Evolutionary conservation across 2,888 invertebrate genomes (phyloP), one percentile per base, ranked within the genome.

Genomic region (Crocallis elinguaria): DNA sequence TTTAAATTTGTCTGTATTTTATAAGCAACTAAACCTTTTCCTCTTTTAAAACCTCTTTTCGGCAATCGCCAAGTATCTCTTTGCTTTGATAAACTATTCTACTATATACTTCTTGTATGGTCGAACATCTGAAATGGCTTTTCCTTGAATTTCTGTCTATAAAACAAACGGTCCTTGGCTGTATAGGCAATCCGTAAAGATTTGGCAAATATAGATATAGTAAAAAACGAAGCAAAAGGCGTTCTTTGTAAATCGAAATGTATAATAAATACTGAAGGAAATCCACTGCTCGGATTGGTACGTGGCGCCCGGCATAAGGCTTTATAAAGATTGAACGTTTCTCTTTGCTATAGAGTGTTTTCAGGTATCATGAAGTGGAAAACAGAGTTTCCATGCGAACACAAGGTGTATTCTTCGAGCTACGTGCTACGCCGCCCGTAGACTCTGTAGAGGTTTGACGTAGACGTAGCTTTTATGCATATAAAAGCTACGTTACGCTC

Each of bases 351-450:
- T 43, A 25, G 30, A 62, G 54, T 43, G 56, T 51, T 57, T 58
- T 66, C 59, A 52, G 30, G 57, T 61, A 60, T 42, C 46, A 49
- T 62, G 57, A 66, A 69, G 61, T 67, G 57, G 61, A 66, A 67
- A 66, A 67, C 58, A 43, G 63, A 60, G 69, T 57, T 57, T 62
- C 51, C 43, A 64, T 57, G 51, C 51, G 43, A 57, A 62, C 25
- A 36, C 30, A 65, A 56, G 57, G 46, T 57, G 59, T 58, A 60
- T 55, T 59, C 44, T 58, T 56, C 62, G 61, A 44, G 57, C 51
- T 62, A 71, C 66, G 68, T 64, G 69, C 65, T 69, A 69, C 69
- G 62, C 25, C 12, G 11, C 7, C 17, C 62, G 67, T 67, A 71
- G 71, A 17, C 36, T 49, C 27, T 14, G 48, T 48, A 44, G 52